Percentiles rank a stretch among this genome's conserved stretches.
These are phyloP conservation scores for Lagopus leucura DNA, from an alignment of 2,113 vertebrate species.

Conservation along the genomic window DNA sequence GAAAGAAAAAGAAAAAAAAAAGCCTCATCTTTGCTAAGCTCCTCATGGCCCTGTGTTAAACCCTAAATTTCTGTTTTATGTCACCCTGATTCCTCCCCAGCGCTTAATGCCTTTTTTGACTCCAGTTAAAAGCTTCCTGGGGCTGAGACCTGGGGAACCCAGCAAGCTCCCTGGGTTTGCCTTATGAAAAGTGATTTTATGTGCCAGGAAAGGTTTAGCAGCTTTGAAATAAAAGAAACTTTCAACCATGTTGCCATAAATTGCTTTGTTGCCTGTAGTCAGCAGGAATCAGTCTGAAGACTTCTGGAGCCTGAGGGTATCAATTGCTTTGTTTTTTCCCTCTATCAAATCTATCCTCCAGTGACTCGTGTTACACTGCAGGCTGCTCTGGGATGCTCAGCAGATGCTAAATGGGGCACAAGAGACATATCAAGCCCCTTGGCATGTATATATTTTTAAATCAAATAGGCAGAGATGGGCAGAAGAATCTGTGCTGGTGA, in stretches of 20 bases:
- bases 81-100: conserved; percentile 46
- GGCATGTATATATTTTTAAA: conserved; percentile 78
- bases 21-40: not conserved
- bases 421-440: conserved; percentile 68
- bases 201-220: conserved; percentile 62
- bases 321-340: conserved; percentile 75
- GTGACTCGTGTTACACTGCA: conserved; percentile 70
- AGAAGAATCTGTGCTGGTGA: conserved; percentile 54
- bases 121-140: conserved; percentile 56
- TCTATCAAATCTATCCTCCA: conserved; percentile 69
- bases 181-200: conserved; percentile 65
- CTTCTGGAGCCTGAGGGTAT: conserved; percentile 70
- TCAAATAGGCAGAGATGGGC: conserved; percentile 70
- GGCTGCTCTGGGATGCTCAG: conserved; percentile 65
- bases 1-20: not conserved
- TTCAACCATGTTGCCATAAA: conserved; percentile 52
- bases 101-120: conserved; percentile 50
- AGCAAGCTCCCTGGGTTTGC: conserved; percentile 42
- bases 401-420: conserved; percentile 76
- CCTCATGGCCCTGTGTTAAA: not conserved
- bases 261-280: conserved; percentile 71
- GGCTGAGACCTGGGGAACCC: conserved; percentile 50
- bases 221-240: conserved; percentile 64
- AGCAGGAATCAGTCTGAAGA: conserved; percentile 71
- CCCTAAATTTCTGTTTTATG: conserved; percentile 49